Base-by-base conservation (phyloP, 2,113 vertebrate species). In the Daboia siamensis region DNA sequence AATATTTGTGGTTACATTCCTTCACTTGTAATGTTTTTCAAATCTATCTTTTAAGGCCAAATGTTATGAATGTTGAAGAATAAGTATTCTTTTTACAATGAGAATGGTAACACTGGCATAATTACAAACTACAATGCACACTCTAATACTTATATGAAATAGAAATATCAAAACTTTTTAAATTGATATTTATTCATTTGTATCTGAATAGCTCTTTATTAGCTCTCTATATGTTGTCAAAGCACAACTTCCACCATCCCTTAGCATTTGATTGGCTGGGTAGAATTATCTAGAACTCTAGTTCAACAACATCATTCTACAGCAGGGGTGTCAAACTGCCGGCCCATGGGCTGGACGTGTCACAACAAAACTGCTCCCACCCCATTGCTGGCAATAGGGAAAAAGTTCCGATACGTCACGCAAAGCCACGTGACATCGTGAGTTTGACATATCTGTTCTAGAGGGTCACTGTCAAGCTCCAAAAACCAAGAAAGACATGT, bases 1-100 rank as follows among this genome's bases (percentile, higher is more conserved):
- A 74, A 17, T 74, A 74, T 33, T 33, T 33, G n/a, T 33, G 69
- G 13, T 74, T 33, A 74, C n/a, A 6, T 74, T 94, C 93, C 44
- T 93, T 93, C 92, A 94, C 4, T 7, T 86, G 51, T 9, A 86
- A 88, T 86, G 4, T 33, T 90, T 39, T 51, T 46, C 89, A 93
- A 88, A 94, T 92, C 1, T 94, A 87, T 3, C 0, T 54, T n/a
- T 8, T 74, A 23, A 20, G 48, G n/a, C 44, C 23, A 90, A 94
- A 85, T 84, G 26, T 87, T 59, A 93, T 90, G 17, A 94, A 44
- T 90, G 59, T 24, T 85, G 61, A 88, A 93, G 55, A 93, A 92
- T 86, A 0, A 0, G 3, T 80, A 39, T 69, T 92, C 89, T 56
- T 93, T 93, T 92, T 94, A 91, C 26, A 64, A 61, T 6, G 91